These are phyloP conservation scores for Galaxea fascicularis DNA, from an alignment of 92 coral and sea anemone genomes.

Conservation along the genomic window DNA sequence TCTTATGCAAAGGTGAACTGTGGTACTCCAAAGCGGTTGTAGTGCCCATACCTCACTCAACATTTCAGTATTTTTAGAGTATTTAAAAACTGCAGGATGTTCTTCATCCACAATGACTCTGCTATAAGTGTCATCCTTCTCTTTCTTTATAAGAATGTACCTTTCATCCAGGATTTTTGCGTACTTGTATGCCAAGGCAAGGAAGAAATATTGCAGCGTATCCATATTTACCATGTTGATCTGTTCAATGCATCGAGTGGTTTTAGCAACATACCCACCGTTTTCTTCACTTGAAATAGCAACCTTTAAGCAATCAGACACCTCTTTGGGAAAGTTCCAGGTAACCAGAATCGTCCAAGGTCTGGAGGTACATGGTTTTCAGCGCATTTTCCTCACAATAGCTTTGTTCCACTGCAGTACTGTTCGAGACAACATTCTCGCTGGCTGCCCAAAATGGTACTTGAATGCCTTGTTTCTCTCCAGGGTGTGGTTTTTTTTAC, in stretches of 20 bases:
- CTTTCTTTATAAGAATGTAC: slow-evolving; percentile 38
- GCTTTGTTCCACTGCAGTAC: slow-evolving; percentile 62
- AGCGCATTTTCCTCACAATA: slow-evolving; percentile 54
- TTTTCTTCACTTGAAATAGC: slow-evolving; percentile 13
- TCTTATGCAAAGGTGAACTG: slow-evolving; percentile 39
- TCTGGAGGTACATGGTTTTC: slow-evolving; percentile 33
- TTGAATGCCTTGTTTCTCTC: slow-evolving; percentile 37
- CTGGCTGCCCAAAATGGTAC: slow-evolving; percentile 68
- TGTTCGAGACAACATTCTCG: slow-evolving; percentile 61
- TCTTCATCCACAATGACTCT: slow-evolving; percentile 50
- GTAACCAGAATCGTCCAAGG: slow-evolving; percentile 62
- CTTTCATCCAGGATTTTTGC: slow-evolving; percentile 39
- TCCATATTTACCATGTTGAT: slow-evolving; percentile 40
- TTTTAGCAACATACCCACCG: slow-evolving; percentile 35
- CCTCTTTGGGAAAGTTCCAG: slow-evolving; percentile 54
- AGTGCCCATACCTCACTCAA: slow-evolving; percentile 68
- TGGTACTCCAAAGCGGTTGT: slow-evolving; percentile 69
- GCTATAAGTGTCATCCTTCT: slow-evolving; percentile 67
- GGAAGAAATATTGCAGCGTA: slow-evolving; percentile 31
- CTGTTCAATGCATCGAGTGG: slow-evolving; percentile 37
- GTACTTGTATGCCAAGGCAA: slow-evolving; percentile 66
- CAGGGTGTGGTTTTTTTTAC: slow-evolving; percentile 60
- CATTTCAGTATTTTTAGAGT: slow-evolving; percentile 58
- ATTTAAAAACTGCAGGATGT: slow-evolving; percentile 54
- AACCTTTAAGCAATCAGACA: slow-evolving; percentile 45